These are phyloP conservation scores for Oostethus manadensis DNA, from an alignment of 2,113 vertebrate species.

Conservation along the genomic window DNA sequence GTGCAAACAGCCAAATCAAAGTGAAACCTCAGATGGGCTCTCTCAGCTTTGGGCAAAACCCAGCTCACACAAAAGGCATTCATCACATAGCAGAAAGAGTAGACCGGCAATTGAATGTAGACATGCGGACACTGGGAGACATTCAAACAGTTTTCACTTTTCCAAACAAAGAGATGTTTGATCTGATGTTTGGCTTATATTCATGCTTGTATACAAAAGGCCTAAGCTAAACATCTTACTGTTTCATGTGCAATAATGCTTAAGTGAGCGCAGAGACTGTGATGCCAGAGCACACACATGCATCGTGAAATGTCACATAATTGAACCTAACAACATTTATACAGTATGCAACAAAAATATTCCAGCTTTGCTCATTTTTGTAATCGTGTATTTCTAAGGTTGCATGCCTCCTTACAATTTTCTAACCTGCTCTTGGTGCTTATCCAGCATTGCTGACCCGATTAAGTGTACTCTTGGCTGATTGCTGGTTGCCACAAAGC, in stretches of 20 bases:
- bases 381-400: no score
- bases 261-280: slow-evolving; percentile 52
- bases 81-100: slow-evolving; percentile 24
- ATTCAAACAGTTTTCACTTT: slow-evolving; percentile 61
- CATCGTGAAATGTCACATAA: slow-evolving; percentile 2
- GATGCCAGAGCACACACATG: slow-evolving; percentile 7
- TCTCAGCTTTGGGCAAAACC: slow-evolving; percentile 31
- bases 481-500: slow-evolving; percentile 46
- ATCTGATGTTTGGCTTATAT: slow-evolving; percentile 53
- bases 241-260: slow-evolving; percentile 53
- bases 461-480: slow-evolving; percentile 52
- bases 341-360: no score
- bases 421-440: slow-evolving; percentile 23
- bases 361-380: neutral
- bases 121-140: slow-evolving; percentile 45
- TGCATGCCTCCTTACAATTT: slow-evolving; percentile 4
- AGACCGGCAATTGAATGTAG: slow-evolving; percentile 47
- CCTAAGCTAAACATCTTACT: slow-evolving; percentile 50
- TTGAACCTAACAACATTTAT: no score
- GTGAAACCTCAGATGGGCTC: slow-evolving; percentile 30
- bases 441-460: slow-evolving; percentile 32
- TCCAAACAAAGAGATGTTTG: slow-evolving; percentile 61
- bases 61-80: slow-evolving; percentile 47
- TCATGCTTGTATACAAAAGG: slow-evolving; percentile 57
- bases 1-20: slow-evolving; percentile 15